Conservation (phyloP, 2,888 invertebrate genomes). For the Eudasyphora cyanicolor region DNA sequence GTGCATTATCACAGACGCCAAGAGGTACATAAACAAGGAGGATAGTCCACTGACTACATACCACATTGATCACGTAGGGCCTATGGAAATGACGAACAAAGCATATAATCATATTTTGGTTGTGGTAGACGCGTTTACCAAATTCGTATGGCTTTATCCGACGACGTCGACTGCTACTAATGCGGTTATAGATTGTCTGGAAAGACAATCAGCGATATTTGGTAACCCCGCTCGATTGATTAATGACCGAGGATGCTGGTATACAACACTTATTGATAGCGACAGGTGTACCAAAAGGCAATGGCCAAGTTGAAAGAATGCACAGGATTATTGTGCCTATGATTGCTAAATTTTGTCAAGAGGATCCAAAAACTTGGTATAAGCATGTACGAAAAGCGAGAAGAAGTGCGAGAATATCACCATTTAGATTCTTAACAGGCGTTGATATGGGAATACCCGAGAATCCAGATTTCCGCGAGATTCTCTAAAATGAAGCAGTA, state of each 20-base stretch:
- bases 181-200: too few relatives aligned
- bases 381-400: conserved; percentile 16
- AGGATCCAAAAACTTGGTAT: conserved; percentile 18
- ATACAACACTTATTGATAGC: too few relatives aligned
- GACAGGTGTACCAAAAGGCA: too few relatives aligned
- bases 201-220: not conserved
- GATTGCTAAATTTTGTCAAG: too few relatives aligned
- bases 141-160: not conserved
- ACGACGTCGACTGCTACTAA: not conserved
- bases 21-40: too few relatives aligned
- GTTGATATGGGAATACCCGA: conserved; percentile 26
- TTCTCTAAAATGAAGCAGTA: not conserved
- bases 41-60: too few relatives aligned
- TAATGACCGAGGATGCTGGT: not conserved
- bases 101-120: too few relatives aligned
- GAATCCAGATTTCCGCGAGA: not conserved
- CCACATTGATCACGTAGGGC: too few relatives aligned
- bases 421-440: conserved; percentile 10
- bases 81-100: too few relatives aligned
- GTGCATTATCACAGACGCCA: conserved; percentile 19
- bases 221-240: not conserved
- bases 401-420: not conserved
- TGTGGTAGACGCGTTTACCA: too few relatives aligned
- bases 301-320: conserved; percentile 39
- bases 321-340: not conserved